Evolutionary conservation across 2,888 invertebrate species (phyloP).

Genomic region (Myopa tessellatipennis): DNA sequence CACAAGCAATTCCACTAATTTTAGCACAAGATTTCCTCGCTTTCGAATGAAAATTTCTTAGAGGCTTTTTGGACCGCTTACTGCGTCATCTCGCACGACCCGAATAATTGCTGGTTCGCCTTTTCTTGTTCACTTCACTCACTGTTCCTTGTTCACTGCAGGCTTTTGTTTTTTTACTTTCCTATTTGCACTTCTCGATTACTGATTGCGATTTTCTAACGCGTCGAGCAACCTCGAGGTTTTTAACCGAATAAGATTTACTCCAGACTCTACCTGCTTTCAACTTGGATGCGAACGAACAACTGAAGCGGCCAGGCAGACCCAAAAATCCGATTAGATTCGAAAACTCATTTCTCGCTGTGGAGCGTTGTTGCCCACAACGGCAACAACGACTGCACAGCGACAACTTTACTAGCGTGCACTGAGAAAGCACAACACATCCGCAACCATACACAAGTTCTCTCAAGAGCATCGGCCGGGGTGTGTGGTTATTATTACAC

Average conservation of each 20-base stretch:
- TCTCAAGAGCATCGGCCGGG: not conserved
- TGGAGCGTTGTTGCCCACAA: conserved; percentile 48
- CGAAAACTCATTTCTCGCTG: conserved; percentile 37
- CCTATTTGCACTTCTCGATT: conserved; percentile 41
- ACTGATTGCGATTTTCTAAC: conserved; percentile 43
- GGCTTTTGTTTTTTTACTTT: conserved; percentile 37
- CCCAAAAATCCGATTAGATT: conserved; percentile 47
- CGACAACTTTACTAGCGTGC: conserved; percentile 40
- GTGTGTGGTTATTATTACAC: not conserved
- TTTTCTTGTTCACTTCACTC: conserved; percentile 5
- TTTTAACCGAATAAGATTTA: conserved; percentile 63
- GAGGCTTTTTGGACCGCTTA: not conserved
- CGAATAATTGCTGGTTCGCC: conserved; percentile 25
- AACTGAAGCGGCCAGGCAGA: conserved; percentile 61
- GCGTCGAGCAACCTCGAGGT: conserved; percentile 67
- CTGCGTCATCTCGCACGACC: conserved; percentile 36
- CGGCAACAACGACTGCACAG: conserved; percentile 18
- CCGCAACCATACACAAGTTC: not conserved
- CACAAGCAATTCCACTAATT: conserved; percentile 38
- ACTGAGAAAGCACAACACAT: conserved; percentile 3
- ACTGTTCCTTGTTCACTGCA: conserved; percentile 1
- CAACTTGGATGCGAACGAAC: conserved; percentile 69
- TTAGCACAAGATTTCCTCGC: conserved; percentile 37
- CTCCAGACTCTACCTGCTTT: conserved; percentile 66
- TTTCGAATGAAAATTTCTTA: conserved; percentile 8